Base-by-base conservation (phyloP, 2,797 vertebrate species). In the Enteromius trimaculatus region DNA sequence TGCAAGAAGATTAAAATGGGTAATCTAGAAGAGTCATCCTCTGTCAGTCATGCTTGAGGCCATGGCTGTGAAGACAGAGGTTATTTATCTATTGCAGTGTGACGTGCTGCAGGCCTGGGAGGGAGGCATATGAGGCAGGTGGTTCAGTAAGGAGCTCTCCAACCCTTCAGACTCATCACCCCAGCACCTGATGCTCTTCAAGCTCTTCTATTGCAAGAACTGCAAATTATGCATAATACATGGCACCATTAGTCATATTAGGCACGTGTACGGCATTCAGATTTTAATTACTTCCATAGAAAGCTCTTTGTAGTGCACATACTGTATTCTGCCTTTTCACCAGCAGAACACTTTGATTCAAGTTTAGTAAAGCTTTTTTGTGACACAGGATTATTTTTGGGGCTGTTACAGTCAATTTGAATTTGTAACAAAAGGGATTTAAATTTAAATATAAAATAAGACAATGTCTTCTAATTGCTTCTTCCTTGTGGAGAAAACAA, bases 191-290 rank as follows among this genome's bases (percentile, higher is more conserved):
- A 83, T 69, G 66, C 72, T 78, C 34, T 16, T n/a, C 47, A 58
- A 78, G 47, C 60, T 77, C 75, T 34, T 60, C 17, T 77, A 68
- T 62, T 44, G 44, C 60, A 76, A 77, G 65, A 69, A 60, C 37
- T 44, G 72, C 70, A 78, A 86, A 86, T 84, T 39, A 84, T 29
- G 62, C 34, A 26, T 82, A 80, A 86, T 86, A 64, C 60, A 42
- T 7, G 3, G 34, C 69, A n/a, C 78, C 84, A 83, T 86, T 80
- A 84, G 65, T 86, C 77, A 86, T 70, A 82, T 86, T 70, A 86
- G 71, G 80, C 81, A 88, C 76, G 71, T 68, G 42, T 85, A 34
- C 7, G 49, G 31, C 55, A 68, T 72, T 65, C 44, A 75, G 39
- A 69, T 19, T 83, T 80, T 74, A 82, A 82, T 84, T 84, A 84